Evolutionary conservation across 2,797 vertebrate species (phyloP).

Genomic region (Macropus fuliginosus): DNA sequence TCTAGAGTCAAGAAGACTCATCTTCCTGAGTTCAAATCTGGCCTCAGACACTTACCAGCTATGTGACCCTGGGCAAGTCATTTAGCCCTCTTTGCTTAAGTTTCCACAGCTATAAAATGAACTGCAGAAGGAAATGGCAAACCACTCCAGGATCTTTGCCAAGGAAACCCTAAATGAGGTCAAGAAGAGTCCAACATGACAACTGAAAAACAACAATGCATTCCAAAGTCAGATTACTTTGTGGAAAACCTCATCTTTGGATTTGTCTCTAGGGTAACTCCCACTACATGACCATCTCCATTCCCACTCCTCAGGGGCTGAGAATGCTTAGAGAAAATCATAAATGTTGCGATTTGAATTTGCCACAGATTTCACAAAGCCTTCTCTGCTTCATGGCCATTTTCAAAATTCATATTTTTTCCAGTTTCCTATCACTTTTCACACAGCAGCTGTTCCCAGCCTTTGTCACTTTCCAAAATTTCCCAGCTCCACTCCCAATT

Average conservation of each 20-base stretch:
- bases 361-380: neutral
- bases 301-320: neutral
- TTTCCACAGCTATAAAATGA: neutral
- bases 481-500: neutral
- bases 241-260: neutral
- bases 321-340: neutral
- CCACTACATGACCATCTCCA: neutral
- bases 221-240: neutral
- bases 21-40: neutral
- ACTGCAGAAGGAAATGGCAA: neutral
- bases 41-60: neutral
- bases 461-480: neutral
- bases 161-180: neutral
- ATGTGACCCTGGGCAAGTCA: neutral
- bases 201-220: neutral
- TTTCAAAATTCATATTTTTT: neutral
- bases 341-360: neutral
- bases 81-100: neutral
- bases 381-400: neutral
- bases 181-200: neutral
- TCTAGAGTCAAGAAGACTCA: neutral
- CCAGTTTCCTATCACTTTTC: neutral
- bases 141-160: neutral
- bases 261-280: neutral
- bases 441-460: neutral